These are phyloP conservation scores for Coregonus sp. DNA, from an alignment of 2,797 vertebrate genomes.

Conservation along the genomic window DNA sequence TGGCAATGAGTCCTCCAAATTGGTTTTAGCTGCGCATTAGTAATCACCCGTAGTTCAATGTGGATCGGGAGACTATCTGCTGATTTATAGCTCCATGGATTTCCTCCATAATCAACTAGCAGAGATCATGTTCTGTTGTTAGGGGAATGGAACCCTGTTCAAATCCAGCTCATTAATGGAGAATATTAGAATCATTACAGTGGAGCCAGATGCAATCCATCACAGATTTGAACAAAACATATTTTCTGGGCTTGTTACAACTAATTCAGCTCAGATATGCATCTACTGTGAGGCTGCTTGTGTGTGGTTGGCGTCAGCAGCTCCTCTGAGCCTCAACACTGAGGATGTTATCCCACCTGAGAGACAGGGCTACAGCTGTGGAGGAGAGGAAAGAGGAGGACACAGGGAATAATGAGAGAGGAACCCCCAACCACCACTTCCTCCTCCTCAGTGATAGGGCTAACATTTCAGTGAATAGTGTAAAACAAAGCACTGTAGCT, in stretches of 20 bases:
- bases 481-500: background rate
- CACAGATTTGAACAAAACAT: conserved; percentile 30
- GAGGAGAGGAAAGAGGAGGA: conserved; percentile 15
- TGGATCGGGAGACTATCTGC: conserved; percentile 26
- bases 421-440: conserved; percentile 42
- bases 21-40: too few species aligned
- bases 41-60: conserved; percentile 14
- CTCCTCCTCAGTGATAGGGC: conserved; percentile 35
- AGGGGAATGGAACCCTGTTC: conserved; percentile 20
- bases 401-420: conserved; percentile 23
- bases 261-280: conserved; percentile 11
- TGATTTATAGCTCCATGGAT: conserved; percentile 29
- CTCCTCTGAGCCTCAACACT: background rate
- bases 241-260: conserved; percentile 21
- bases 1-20: too few species aligned
- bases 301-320: background rate
- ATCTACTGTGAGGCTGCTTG: background rate
- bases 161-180: conserved; percentile 37
- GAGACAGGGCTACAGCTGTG: conserved; percentile 24
- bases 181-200: conserved; percentile 38
- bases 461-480: too few species aligned
- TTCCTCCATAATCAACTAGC: conserved; percentile 50
- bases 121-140: conserved; percentile 28
- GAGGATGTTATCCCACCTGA: conserved; percentile 2
- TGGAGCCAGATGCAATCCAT: conserved; percentile 28